phyloP scores from a whole-genome alignment of 2,797 vertebrate species.

The Sciurus vulgaris region DNA sequence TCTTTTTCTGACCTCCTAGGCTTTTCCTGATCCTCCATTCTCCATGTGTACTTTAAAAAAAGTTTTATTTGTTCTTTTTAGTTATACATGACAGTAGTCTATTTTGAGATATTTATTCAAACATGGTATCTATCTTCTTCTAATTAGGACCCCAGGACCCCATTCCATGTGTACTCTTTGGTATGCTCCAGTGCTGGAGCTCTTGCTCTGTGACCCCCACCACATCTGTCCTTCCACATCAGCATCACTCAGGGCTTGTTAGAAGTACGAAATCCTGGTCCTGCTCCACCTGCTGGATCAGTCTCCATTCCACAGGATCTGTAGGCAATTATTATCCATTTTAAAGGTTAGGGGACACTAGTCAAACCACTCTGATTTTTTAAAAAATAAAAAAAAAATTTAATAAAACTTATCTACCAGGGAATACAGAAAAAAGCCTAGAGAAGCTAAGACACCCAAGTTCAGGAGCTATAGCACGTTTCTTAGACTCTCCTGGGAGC shows the following conservation, averaged over 20 bases:
- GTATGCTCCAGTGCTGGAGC: too few species aligned
- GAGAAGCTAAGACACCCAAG: not conserved
- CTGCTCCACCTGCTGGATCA: not conserved
- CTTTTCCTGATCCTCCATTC: not conserved
- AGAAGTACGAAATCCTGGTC: not conserved
- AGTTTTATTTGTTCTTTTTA: too few species aligned
- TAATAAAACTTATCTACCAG: conserved; percentile 5
- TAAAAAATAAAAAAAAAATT: not conserved
- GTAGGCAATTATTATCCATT: not conserved
- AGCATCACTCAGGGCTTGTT: not conserved
- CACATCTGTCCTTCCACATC: not conserved
- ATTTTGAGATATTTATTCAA: too few species aligned
- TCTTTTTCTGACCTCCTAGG: not conserved
- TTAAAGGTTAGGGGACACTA: not conserved
- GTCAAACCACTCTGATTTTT: not conserved
- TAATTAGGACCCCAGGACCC: too few species aligned
- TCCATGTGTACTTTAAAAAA: not conserved
- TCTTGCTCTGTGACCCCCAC: too few species aligned
- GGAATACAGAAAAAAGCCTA: not conserved
- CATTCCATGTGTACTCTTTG: not conserved
- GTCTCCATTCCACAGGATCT: not conserved
- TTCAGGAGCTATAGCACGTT: not conserved
- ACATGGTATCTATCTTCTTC: too few species aligned
- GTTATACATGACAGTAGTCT: too few species aligned
- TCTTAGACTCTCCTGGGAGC: not conserved